These are phyloP conservation scores for Hapalemur alaotrensis DNA, from an alignment of 2,797 vertebrate genomes.

Conservation along the genomic window DNA sequence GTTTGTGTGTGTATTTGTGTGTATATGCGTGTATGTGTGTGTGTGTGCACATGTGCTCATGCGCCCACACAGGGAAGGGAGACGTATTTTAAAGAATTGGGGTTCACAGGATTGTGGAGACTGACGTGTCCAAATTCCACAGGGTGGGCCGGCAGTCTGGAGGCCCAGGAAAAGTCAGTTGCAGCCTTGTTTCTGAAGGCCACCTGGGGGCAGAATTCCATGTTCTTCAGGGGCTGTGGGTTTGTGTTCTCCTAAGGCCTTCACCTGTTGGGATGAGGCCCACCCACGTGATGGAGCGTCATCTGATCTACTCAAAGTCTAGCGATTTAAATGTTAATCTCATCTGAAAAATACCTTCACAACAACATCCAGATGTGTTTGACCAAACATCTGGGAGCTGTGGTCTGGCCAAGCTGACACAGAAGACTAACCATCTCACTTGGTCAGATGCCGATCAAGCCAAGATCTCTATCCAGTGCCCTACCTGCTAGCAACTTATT, in stretches of 20 bases:
- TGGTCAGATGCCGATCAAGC: background rate
- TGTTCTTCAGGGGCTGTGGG: background rate
- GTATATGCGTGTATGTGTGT: accelerated
- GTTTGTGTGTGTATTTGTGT: background rate
- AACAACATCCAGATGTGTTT: background rate
- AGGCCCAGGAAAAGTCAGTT: background rate
- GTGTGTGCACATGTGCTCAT: background rate
- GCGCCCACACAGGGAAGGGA: background rate
- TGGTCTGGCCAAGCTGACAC: background rate
- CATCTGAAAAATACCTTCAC: background rate
- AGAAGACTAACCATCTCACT: background rate
- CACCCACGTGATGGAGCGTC: background rate
- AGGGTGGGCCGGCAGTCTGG: background rate
- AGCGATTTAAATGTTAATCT: background rate
- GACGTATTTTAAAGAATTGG: background rate
- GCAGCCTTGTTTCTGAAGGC: background rate
- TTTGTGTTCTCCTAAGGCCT: background rate
- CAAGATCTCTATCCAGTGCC: background rate
- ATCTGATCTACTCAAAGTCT: background rate
- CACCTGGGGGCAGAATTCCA: background rate
- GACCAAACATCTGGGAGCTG: background rate
- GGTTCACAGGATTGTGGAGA: background rate
- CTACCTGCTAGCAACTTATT: background rate
- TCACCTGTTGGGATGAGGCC: background rate
- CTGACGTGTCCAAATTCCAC: background rate